Conservation (phyloP, 2,888 invertebrate genomes). For the Dascillus cervinus region DNA sequence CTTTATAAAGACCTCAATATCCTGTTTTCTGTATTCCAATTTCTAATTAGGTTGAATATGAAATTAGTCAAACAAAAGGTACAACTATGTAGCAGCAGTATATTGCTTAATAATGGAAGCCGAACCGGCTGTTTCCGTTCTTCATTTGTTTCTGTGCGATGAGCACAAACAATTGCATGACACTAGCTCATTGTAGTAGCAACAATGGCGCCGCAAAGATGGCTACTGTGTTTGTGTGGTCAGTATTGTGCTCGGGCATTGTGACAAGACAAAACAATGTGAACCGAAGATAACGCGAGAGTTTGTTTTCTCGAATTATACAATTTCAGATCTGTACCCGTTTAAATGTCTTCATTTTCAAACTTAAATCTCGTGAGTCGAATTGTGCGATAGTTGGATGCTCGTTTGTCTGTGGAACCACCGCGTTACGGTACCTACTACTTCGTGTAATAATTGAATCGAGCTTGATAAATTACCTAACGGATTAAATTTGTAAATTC, state of each 20-base stretch:
- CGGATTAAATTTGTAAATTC: too few species aligned
- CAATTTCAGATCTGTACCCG: too few species aligned
- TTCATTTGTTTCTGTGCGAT: slow-evolving; percentile 37
- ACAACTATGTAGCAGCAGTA: slow-evolving; percentile 25
- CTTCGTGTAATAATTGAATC: too few species aligned
- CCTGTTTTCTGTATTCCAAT: slow-evolving; percentile 29
- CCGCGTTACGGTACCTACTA: too few species aligned
- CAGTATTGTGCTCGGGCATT: slow-evolving; percentile 33
- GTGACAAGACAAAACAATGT: slow-evolving; percentile 32
- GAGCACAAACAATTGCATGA: slow-evolving; percentile 37
- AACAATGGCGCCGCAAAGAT: slow-evolving; percentile 35
- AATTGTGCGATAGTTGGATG: too few species aligned
- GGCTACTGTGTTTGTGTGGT: slow-evolving; percentile 34
- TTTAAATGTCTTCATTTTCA: too few species aligned
- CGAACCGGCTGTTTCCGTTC: slow-evolving; percentile 38
- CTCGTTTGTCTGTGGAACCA: too few species aligned
- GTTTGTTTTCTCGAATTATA: slow-evolving; percentile 23
- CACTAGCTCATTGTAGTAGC: slow-evolving; percentile 34
- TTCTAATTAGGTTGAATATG: slow-evolving; percentile 32
- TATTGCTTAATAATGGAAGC: slow-evolving; percentile 35
- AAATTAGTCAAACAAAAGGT: slow-evolving; percentile 32
- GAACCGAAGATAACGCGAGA: slow-evolving; percentile 28
- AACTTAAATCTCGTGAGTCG: too few species aligned
- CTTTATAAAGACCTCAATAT: slow-evolving; percentile 28
- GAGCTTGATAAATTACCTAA: too few species aligned